A percentile compares a stretch with the other conserved stretches of the same genome.
Evolutionary conservation across 92 coral and sea anemone species (phyloP).

Genomic region (Porites divaricata): DNA sequence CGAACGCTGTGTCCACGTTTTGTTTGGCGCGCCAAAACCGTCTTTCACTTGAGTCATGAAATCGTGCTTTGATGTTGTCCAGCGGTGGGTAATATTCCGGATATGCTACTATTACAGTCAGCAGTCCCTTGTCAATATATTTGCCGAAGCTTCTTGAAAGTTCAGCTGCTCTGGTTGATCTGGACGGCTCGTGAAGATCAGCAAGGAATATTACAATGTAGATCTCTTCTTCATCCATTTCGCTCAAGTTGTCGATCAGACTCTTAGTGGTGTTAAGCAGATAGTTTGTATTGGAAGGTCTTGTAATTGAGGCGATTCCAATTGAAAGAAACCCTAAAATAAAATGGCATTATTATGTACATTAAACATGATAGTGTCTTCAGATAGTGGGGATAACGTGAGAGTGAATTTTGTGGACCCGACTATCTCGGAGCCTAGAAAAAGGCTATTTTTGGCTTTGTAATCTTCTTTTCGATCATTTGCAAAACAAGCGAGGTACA

Average conservation of each 20-base stretch:
- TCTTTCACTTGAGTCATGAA: conserved; percentile 60
- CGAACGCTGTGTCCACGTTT: conserved; percentile 66
- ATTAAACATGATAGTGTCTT: too few species aligned
- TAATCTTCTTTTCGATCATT: too few species aligned
- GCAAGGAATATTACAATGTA: conserved; percentile 58
- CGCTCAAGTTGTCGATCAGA: conserved; percentile 32
- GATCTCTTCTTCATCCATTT: conserved; percentile 23
- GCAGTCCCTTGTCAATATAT: conserved; percentile 22
- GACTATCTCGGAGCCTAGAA: too few species aligned
- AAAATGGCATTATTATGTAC: too few species aligned
- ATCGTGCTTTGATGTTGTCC: conserved; percentile 48
- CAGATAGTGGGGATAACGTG: too few species aligned
- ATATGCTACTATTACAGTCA: conserved; percentile 72
- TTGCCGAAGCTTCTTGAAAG: conserved; percentile 13
- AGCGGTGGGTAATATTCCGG: conserved; percentile 62
- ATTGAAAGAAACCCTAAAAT: conserved; percentile 46
- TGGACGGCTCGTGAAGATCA: conserved; percentile 36
- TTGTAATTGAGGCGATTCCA: conserved; percentile 56
- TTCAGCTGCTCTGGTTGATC: not conserved
- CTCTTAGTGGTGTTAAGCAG: conserved; percentile 28
- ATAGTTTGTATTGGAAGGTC: conserved; percentile 24
- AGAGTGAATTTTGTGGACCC: too few species aligned
- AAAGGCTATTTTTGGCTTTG: too few species aligned
- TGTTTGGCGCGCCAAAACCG: conserved; percentile 81
- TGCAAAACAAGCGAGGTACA: too few species aligned